Base-by-base conservation (phyloP, 2,113 vertebrate genomes). In the Ciconia stormi region DNA sequence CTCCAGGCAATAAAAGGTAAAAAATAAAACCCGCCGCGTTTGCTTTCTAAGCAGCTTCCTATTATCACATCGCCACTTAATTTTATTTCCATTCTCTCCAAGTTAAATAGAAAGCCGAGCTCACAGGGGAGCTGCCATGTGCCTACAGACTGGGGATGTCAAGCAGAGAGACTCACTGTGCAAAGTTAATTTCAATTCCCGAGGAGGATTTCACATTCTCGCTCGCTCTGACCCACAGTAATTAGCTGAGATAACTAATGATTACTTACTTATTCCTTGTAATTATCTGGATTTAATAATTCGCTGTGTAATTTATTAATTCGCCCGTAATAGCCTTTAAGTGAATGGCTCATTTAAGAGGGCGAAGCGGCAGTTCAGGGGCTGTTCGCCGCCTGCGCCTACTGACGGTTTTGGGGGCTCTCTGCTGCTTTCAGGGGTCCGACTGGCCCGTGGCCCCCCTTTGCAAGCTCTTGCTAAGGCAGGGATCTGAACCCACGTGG, bases 291-390 rank as follows among this genome's bases (percentile, higher is more conserved):
- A 99, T 99, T 99, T 99, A 99, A 99, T 99, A 99, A 99, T 99
- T 99, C 98, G 98, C 98, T 99, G 99, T 99, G 99, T 99, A 99
- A 99, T 99, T 99, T 99, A 99, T 99, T 99, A 99, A 99, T 99
- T 99, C 98, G 72, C 98, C 98, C 98, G 97, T 99, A 99, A 99
- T 99, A 99, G 98, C 98, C 98, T 99, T 99, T 99, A 99, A 99
- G 99, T 98, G 98, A 99, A 99, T 98, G 98, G 98, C 98, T 99
- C 98, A 97, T 99, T 99, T 98, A 99, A 98, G 97, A 98, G 97
- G 97, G 96, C 82, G 91, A 95, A 94, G 98, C 97, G 90, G 93
- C 89, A 78, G 93, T 97, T 96, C 91, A 74, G 96, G 87, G 94
- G 97, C 97, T 98, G 97, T 91, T 98, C 95, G 91, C 96, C 96